Evolutionary conservation across 2,113 vertebrate genomes (phyloP).

Genomic region (Grallaria varia): DNA sequence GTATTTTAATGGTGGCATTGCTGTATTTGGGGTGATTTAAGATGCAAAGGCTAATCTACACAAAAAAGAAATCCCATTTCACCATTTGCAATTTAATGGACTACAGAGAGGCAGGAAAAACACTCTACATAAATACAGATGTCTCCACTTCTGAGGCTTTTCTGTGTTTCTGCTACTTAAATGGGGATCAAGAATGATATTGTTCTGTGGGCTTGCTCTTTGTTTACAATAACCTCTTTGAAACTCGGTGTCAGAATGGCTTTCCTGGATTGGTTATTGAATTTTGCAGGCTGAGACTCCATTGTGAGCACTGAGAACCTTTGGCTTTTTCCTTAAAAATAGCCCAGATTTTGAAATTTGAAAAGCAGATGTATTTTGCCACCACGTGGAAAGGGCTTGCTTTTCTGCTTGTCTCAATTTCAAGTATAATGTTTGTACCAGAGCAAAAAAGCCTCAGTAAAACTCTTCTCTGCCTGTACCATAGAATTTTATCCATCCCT

Average conservation of each 20-base stretch:
- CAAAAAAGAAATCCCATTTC: constrained; percentile 47
- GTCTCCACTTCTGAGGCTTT: constrained; percentile 54
- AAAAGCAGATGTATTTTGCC: constrained; percentile 40
- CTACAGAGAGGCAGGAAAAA: constrained; percentile 33
- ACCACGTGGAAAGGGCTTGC: neutral
- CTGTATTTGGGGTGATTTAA: neutral
- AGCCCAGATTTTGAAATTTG: neutral
- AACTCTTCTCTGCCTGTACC: neutral
- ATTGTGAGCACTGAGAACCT: neutral
- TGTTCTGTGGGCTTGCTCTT: constrained; percentile 7
- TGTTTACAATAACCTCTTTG: constrained; percentile 55
- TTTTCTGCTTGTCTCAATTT: neutral
- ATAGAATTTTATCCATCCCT: neutral
- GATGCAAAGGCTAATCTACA: constrained; percentile 23
- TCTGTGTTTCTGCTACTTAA: constrained; percentile 50
- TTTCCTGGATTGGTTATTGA: constrained; percentile 42
- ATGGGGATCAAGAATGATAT: constrained; percentile 52
- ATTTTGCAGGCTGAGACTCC: neutral
- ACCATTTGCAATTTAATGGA: constrained; percentile 47
- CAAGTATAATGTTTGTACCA: neutral
- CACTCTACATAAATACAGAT: constrained; percentile 50
- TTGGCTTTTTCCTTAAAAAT: constrained; percentile 8
- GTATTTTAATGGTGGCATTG: constrained; percentile 12
- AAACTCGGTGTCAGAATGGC: constrained; percentile 38
- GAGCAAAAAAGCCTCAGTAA: neutral